Percentiles rank a stretch among this genome's conserved stretches.
Evolutionary conservation across 2,797 vertebrate species (phyloP).

Genomic region (Columba guinea): DNA sequence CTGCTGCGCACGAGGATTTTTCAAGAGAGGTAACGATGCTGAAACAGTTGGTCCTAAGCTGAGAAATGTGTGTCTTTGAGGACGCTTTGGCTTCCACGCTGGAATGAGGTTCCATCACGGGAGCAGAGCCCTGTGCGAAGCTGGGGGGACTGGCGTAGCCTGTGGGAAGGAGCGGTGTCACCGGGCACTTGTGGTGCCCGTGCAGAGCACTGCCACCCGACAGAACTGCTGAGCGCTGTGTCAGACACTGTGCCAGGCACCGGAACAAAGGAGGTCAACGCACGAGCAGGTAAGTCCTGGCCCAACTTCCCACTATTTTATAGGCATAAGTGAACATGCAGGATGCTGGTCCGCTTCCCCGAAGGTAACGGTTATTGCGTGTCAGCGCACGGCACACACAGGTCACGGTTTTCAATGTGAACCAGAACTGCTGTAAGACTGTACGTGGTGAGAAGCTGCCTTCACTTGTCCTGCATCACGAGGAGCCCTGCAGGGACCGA

Average conservation of each 20-base stretch:
- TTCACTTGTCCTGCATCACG: neutral
- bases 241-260: neutral
- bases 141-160: neutral
- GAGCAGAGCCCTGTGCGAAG: neutral
- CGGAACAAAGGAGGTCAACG: neutral
- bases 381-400: accelerated
- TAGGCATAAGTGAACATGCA: neutral
- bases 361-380: neutral
- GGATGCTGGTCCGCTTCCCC: neutral
- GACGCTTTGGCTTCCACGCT: neutral
- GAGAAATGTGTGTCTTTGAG: neutral
- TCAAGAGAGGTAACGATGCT: accelerated
- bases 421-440: neutral
- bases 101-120: neutral
- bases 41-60: neutral
- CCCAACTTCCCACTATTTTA: neutral
- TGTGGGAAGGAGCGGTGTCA: neutral
- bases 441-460: neutral
- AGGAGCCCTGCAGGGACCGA: neutral
- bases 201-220: neutral
- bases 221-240: neutral
- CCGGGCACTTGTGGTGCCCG: neutral
- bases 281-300: slow-evolving; percentile 14
- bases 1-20: neutral
- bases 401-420: neutral